Evolutionary conservation across 2,797 vertebrate genomes (phyloP), one percentile per base, ranked within the genome.

Genomic region (Anomalospiza imberbis): DNA sequence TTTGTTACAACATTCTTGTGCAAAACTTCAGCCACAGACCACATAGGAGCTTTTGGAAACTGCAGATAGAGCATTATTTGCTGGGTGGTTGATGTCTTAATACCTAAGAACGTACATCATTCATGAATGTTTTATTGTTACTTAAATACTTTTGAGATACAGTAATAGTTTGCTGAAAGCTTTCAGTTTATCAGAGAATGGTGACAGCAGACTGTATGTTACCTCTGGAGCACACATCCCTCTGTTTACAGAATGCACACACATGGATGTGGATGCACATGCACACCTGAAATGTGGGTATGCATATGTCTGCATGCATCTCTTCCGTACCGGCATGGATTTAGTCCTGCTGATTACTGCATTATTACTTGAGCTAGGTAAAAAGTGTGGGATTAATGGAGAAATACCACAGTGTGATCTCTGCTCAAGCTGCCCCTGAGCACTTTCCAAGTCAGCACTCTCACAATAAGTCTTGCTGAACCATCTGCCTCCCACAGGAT

Each of bases 11-110:
- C 32, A 63, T 26, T 36, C 57, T 80, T 29, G 40, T 57, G 22
- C n/a, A 81, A 80, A 93, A 96, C 88, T 96, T 96, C 78, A 83
- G 40, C 65, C 78, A 68, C 55, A 76, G 67, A 62, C 55, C 44
- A 24, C 20, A 22, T 3, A 61, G 48, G 17, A 21, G 2, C 19
- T 82, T 50, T 45, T 53, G 12, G n/a, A 90, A 93, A 85, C 36
- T 38, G 38, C 53, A 90, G 36, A 51, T 10, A 66, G 66, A 93
- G 32, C 55, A 58, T 48, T 31, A 17, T 81, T 58, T 81, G 58
- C 53, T 61, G 62, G 9, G 32, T 50, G 20, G 42, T 67, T 24
- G 21, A 81, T 65, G 71, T 54, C 44, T 36, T 38, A 36, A 25
- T 44, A 44, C 47, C 50, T 62, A 63, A 85, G 84, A 53, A 81